Evolutionary conservation across 1,140 invertebrate genomes (phyloP), one percentile per base, ranked within the genome.

Genomic region (Brevipalpus yothersi): DNA sequence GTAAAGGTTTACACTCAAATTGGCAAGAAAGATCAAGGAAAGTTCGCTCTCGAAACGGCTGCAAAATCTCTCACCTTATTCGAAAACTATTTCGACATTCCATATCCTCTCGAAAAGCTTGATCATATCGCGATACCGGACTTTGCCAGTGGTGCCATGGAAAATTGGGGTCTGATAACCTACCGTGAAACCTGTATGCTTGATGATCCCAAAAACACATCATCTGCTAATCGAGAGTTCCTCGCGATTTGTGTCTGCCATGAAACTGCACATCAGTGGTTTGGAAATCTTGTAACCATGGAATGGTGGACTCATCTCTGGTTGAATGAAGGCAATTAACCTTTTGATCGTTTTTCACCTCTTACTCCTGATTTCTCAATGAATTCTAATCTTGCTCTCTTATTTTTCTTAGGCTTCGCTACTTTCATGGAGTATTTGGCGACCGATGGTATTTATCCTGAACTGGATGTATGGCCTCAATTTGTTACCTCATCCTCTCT

Each of bases 91-190:
- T 68, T 66, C 54, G 58, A 62, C 17, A 87, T 96, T 63, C 82
- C 86, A 2, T 97, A 95, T 76, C 91, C 91, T 1, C 71, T 97
- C 45, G 89, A 90, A 12, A 96, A 97, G 72, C 84, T 93, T 67
- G 92, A 97, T 74, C 77, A 93, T 51, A 87, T 96, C 66, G 89
- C 89, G 31, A 86, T 96, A 68, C 81, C 89, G 17, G 90, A 95
- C 70, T 95, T 59, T 59, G 23, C 56, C 9, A 17, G 1, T 53
- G 53, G 56, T 7, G 90, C 91, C 0, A 94, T 93, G 80, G 89
- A 93, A 72, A 87, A 93, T 73, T 94, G 89, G 91, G 90, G 88
- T 4, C 69, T 92, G 0, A 79, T 86, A 4, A 84, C 81, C 1
- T 87, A 63, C 40, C 13, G 88, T 59, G 88, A 94, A 74, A 82